Conservation (phyloP, 2,888 invertebrate genomes). For the Ornithoptera priamus region DNA sequence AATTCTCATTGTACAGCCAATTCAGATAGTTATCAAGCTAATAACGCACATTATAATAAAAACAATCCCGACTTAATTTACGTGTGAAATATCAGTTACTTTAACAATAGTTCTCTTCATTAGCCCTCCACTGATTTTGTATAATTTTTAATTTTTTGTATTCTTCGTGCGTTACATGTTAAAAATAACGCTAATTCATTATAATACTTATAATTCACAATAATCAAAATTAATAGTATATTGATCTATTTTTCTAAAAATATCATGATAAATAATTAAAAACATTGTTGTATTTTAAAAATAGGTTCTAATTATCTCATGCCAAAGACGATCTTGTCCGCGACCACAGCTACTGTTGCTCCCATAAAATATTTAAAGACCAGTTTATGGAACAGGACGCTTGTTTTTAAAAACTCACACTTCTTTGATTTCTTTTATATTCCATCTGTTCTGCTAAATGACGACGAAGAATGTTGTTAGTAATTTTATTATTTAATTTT, state of each 20-base stretch:
- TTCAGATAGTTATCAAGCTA: conserved; percentile 21
- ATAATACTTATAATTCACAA: not conserved
- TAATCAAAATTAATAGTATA: not conserved
- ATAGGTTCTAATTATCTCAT: conserved; percentile 43
- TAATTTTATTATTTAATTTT: conserved; percentile 22
- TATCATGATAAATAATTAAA: conserved; percentile 11
- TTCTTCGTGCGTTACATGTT: not conserved
- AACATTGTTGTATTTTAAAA: conserved; percentile 25
- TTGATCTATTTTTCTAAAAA: not conserved
- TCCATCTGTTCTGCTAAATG: not conserved
- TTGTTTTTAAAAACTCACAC: conserved; percentile 31
- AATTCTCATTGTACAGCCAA: conserved; percentile 19
- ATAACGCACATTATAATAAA: conserved; percentile 24
- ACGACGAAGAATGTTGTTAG: not conserved
- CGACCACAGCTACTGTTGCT: conserved; percentile 40
- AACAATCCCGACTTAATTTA: conserved; percentile 21
- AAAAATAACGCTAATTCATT: not conserved
- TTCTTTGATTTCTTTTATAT: not conserved
- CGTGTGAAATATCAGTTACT: conserved; percentile 28
- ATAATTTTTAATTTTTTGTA: not conserved
- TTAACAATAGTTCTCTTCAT: conserved; percentile 19
- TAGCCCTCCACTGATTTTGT: conserved; percentile 11
- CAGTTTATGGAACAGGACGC: conserved; percentile 64
- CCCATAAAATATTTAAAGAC: conserved; percentile 70
- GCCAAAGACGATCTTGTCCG: conserved; percentile 40